These are phyloP conservation scores for Lucifuga dentata DNA, from an alignment of 2,113 vertebrate species.

Conservation along the genomic window DNA sequence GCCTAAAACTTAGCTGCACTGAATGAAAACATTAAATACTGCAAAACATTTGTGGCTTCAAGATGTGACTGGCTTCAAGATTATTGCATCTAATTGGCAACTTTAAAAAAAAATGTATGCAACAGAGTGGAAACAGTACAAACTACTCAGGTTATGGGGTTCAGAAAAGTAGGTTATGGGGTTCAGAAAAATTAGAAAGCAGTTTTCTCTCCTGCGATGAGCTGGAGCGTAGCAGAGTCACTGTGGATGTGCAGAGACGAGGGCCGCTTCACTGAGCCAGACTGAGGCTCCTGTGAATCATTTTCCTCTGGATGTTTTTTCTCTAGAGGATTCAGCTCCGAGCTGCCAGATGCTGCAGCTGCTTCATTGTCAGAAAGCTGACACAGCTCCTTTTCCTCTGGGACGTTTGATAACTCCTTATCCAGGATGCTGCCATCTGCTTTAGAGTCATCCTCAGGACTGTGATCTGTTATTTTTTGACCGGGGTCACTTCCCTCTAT, in stretches of 20 bases:
- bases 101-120: no score
- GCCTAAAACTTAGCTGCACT: background rate
- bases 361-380: constrained; percentile 31
- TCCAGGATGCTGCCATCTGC: constrained; percentile 44
- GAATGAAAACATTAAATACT: background rate
- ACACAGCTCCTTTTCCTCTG: constrained; percentile 41
- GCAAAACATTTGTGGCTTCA: no score
- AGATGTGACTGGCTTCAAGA: no score
- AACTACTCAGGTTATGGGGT: no score
- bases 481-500: constrained; percentile 23
- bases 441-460: constrained; percentile 22
- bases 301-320: constrained; percentile 12
- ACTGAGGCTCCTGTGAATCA: constrained; percentile 47
- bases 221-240: constrained; percentile 71
- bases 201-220: constrained; percentile 81
- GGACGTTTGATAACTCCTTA: constrained; percentile 46
- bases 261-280: constrained; percentile 48
- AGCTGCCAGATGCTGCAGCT: constrained; percentile 11
- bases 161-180: no score
- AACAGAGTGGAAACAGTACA: no score
- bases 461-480: constrained; percentile 44
- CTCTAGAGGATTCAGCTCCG: constrained; percentile 39
- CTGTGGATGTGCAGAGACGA: constrained; percentile 74
- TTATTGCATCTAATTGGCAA: no score
- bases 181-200: constrained; percentile 71